Conservation (phyloP, 2,888 invertebrate species). For the Apotomis turbidana region DNA sequence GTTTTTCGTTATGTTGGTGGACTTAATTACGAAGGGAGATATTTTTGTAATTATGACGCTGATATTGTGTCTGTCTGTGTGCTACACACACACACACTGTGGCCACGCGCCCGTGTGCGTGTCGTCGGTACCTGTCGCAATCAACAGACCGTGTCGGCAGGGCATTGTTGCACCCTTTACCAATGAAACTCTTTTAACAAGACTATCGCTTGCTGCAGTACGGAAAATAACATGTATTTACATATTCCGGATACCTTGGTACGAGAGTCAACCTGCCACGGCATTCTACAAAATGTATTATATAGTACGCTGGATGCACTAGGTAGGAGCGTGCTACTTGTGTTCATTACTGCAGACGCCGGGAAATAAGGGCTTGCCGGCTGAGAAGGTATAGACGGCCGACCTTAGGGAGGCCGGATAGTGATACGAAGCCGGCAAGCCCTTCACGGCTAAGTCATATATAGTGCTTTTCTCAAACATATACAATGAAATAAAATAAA, state of each 20-base stretch:
- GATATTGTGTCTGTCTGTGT: not conserved
- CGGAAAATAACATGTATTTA: not conserved
- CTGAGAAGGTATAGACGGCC: no score
- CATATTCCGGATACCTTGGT: conserved; percentile 4
- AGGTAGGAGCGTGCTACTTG: no score
- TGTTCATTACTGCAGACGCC: no score
- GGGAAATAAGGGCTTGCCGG: no score
- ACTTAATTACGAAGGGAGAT: not conserved
- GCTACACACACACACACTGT: not conserved
- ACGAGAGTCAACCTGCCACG: conserved; percentile 14
- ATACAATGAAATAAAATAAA: no score
- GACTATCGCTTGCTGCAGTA: conserved; percentile 15
- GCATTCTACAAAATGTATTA: not conserved
- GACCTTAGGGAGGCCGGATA: no score
- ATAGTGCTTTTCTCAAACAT: no score
- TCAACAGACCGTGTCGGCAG: conserved; percentile 68
- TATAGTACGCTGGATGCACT: no score
- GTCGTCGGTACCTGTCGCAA: conserved; percentile 56
- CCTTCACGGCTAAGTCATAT: no score
- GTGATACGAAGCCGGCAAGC: no score
- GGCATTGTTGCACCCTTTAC: conserved; percentile 65
- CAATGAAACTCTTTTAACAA: conserved; percentile 50
- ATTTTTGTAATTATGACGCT: not conserved
- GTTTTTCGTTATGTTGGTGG: no score
- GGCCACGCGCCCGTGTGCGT: conserved; percentile 25